Evolutionary conservation across 2,888 invertebrate species (phyloP).

Genomic region (Tryphoninae sp.): DNA sequence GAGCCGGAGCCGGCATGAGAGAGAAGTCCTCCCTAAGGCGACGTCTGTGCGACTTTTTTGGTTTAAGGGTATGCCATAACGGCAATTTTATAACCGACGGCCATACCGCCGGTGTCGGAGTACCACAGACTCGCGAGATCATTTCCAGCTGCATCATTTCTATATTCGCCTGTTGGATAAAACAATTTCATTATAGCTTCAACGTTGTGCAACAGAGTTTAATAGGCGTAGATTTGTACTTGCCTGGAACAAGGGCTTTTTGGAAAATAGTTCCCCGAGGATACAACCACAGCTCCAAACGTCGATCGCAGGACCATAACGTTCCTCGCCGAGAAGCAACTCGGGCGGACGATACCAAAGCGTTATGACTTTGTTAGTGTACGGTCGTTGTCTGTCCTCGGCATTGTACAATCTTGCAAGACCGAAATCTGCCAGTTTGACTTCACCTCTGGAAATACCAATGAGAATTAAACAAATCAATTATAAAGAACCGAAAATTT

Average conservation of each 20-base stretch:
- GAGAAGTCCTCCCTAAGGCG: slow-evolving; percentile 96
- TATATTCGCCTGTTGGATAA: slow-evolving; percentile 87
- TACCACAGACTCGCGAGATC: slow-evolving; percentile 97
- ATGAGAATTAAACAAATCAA: too few relatives aligned
- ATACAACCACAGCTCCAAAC: slow-evolving; percentile 99
- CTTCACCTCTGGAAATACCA: slow-evolving; percentile 90
- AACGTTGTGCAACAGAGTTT: not conserved
- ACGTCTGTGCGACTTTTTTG: slow-evolving; percentile 94
- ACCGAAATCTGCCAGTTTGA: slow-evolving; percentile 99
- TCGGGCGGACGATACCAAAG: slow-evolving; percentile 99
- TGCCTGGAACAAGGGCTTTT: slow-evolving; percentile 97
- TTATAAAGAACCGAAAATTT: not conserved
- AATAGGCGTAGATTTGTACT: slow-evolving; percentile 51
- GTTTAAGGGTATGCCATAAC: slow-evolving; percentile 94
- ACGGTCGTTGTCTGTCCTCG: slow-evolving; percentile 96
- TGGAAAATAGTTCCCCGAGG: slow-evolving; percentile 97
- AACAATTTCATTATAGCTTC: slow-evolving; percentile 8
- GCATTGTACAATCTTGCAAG: slow-evolving; percentile 97
- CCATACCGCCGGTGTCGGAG: slow-evolving; percentile 98
- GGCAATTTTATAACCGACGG: slow-evolving; percentile 97
- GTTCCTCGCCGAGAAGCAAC: slow-evolving; percentile 96
- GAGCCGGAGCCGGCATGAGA: slow-evolving; percentile 93
- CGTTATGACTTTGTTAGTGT: slow-evolving; percentile 99
- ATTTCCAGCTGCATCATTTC: slow-evolving; percentile 97
- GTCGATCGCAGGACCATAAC: slow-evolving; percentile 98